phyloP scores from a whole-genome alignment of 2,113 vertebrate genomes.

The Lophotis ruficrista region DNA sequence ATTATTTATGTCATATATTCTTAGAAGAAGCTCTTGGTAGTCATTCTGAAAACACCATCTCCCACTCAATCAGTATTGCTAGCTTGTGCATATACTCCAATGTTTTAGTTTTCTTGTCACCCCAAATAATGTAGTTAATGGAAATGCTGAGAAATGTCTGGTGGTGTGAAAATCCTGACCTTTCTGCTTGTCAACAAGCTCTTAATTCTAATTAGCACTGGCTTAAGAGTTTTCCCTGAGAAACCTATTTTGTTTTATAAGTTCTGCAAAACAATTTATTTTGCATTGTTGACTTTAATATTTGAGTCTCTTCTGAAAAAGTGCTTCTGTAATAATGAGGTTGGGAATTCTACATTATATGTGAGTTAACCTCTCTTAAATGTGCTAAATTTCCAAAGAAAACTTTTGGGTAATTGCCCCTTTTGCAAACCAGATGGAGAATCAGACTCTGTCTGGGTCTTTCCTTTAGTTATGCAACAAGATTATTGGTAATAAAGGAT shows the following conservation, averaged over 20 bases:
- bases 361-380: not conserved
- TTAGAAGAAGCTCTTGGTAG: not conserved
- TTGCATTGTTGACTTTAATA: not conserved
- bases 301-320: not conserved
- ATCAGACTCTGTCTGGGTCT: not conserved
- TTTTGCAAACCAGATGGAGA: conserved; percentile 8
- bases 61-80: not conserved
- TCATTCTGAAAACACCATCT: not conserved
- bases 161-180: not conserved
- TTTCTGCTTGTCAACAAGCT: not conserved
- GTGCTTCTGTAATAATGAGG: not conserved
- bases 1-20: not conserved
- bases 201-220: conserved; percentile 22
- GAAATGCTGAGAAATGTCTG: not conserved
- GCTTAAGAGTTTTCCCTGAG: not conserved
- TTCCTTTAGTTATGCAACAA: conserved; percentile 1
- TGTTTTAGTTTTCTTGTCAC: not conserved
- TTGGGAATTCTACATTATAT: not conserved
- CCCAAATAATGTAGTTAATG: not conserved
- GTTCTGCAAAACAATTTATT: not conserved
- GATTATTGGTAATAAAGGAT: conserved; percentile 41
- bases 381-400: not conserved
- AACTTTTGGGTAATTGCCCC: not conserved
- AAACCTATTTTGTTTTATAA: not conserved
- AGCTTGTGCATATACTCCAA: not conserved